These are phyloP conservation scores for Diplolepis rosae DNA, from an alignment of 2,888 invertebrate genomes.

Conservation along the genomic window DNA sequence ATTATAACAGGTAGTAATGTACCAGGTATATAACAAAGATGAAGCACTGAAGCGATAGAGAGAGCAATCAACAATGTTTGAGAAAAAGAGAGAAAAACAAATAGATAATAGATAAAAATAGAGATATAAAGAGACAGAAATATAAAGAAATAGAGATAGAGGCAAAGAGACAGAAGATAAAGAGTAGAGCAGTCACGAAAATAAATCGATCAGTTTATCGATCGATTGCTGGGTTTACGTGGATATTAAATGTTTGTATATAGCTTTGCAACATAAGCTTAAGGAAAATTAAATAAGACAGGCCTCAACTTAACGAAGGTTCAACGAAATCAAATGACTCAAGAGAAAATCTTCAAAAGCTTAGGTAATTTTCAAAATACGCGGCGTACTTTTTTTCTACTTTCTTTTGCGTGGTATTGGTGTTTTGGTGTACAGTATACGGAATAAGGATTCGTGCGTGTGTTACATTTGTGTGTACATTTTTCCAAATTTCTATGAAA, in stretches of 20 bases:
- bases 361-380: not conserved
- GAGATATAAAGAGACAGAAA: slow-evolving; percentile 36
- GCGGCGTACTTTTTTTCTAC: not conserved
- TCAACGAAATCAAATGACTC: slow-evolving; percentile 15
- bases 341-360: slow-evolving; percentile 11
- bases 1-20: slow-evolving; percentile 32
- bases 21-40: slow-evolving; percentile 37
- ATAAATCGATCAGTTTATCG: slow-evolving; percentile 30
- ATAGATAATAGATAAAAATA: slow-evolving; percentile 31
- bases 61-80: not conserved
- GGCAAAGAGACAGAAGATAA: not conserved
- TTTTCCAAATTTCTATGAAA: too few species aligned
- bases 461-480: not conserved
- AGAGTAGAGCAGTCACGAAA: slow-evolving; percentile 21
- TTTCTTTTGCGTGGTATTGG: not conserved
- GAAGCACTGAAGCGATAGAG: slow-evolving; percentile 58
- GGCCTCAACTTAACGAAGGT: slow-evolving; percentile 5
- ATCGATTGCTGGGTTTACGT: slow-evolving; percentile 38
- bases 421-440: not conserved
- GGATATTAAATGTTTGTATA: not conserved
- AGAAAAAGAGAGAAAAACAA: slow-evolving; percentile 14
- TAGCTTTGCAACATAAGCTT: not conserved
- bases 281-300: not conserved
- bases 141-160: slow-evolving; percentile 19
- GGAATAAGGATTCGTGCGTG: not conserved